phyloP scores from a whole-genome alignment of 2,113 vertebrate genomes.

The Micromys minutus region DNA sequence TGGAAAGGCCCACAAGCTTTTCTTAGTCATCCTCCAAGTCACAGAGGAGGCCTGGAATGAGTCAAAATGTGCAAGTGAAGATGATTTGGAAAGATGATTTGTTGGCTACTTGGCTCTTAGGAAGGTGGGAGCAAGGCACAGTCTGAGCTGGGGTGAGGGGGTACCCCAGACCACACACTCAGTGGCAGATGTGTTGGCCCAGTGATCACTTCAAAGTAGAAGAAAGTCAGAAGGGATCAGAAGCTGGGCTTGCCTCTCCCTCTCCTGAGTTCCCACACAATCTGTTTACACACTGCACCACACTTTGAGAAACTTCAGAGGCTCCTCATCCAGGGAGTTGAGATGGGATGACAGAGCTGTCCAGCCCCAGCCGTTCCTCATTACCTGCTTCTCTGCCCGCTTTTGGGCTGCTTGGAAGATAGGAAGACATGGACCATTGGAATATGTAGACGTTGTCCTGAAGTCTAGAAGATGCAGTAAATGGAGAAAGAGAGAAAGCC shows the following conservation, averaged over 20 bases:
- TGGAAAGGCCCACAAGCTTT: not conserved
- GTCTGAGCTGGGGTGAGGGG: not conserved
- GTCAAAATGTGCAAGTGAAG: not conserved
- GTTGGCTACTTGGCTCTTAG: not conserved
- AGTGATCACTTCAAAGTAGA: not conserved
- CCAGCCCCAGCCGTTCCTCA: not conserved
- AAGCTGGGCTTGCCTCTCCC: accelerated
- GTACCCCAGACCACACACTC: not conserved
- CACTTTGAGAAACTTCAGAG: not conserved
- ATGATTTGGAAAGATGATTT: not conserved
- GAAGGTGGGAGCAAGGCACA: accelerated
- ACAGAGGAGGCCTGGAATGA: not conserved
- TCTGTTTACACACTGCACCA: not conserved
- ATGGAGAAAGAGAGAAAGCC: not conserved
- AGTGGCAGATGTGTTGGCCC: not conserved
- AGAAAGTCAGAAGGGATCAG: not conserved
- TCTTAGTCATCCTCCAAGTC: not conserved
- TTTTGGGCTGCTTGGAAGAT: not conserved
- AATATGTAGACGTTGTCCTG: too few relatives aligned
- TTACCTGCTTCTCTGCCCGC: not conserved
- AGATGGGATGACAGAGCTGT: not conserved
- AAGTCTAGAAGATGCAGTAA: not conserved
- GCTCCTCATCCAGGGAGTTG: not conserved
- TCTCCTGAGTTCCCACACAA: too few relatives aligned
- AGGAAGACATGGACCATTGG: too few relatives aligned